Conservation (phyloP, 2,113 vertebrate species). For the Nothobranchius furzeri region DNA sequence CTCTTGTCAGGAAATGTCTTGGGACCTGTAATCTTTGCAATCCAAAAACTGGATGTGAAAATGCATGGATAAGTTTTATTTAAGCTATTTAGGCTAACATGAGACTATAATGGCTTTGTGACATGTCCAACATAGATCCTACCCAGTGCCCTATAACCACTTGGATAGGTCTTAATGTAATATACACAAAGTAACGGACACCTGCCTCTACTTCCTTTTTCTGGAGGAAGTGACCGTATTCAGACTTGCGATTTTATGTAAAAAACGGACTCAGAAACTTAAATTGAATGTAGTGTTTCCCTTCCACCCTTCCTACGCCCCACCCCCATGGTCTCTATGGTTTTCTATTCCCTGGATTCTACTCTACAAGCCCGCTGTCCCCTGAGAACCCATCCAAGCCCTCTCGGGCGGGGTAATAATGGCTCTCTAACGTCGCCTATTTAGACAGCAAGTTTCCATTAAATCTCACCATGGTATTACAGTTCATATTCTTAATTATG, state of each 20-base stretch:
- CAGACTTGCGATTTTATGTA: not conserved
- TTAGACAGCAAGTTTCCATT: conserved; percentile 82
- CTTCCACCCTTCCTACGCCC: conserved; percentile 13
- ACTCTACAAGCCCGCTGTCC: conserved; percentile 57
- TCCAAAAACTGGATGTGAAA: too few species aligned
- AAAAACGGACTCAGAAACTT: not conserved
- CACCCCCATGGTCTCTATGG: conserved; percentile 11
- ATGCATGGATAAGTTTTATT: too few species aligned
- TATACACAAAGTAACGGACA: not conserved
- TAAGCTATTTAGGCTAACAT: too few species aligned
- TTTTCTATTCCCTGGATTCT: conserved; percentile 59
- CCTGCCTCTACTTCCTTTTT: not conserved
- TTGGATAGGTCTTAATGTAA: not conserved
- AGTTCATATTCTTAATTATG: conserved; percentile 88
- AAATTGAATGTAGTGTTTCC: not conserved
- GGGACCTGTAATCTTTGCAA: too few species aligned
- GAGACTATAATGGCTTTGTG: too few species aligned
- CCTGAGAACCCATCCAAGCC: conserved; percentile 64
- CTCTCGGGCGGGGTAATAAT: conserved; percentile 73
- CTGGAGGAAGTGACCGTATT: not conserved
- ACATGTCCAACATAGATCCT: too few species aligned
- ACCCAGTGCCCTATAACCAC: too few species aligned
- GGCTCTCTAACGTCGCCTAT: conserved; percentile 73
- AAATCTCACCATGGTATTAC: conserved; percentile 83
- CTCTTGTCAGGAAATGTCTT: too few species aligned